Conservation (phyloP, 2,113 vertebrate genomes). For the Ciconia boyciana region DNA sequence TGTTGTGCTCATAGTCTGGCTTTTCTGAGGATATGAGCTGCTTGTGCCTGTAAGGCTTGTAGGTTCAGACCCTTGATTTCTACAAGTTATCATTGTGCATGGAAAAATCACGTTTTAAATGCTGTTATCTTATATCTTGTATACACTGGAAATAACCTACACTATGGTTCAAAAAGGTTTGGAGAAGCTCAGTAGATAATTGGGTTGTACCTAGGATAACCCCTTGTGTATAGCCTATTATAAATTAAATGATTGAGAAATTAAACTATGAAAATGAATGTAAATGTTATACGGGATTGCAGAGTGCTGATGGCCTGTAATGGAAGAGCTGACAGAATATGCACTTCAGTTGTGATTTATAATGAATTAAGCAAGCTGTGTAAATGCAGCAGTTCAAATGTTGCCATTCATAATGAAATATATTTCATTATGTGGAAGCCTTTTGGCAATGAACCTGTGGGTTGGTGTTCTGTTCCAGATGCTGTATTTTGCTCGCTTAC, state of each 20-base stretch:
- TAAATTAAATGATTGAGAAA: constrained; percentile 18
- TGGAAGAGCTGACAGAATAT: constrained; percentile 3
- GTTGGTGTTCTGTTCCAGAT: neutral
- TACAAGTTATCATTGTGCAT: neutral
- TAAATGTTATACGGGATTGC: neutral
- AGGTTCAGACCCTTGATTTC: neutral
- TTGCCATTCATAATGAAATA: neutral
- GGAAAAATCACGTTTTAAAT: neutral
- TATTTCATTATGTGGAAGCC: neutral
- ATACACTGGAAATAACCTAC: neutral
- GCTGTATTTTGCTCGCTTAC: rapidly evolving
- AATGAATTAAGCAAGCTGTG: neutral
- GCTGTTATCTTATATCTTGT: neutral
- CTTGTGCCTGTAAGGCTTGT: neutral
- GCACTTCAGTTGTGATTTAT: neutral
- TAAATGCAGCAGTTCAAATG: neutral
- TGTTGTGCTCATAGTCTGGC: neutral
- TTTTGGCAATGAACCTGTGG: neutral
- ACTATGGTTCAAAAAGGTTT: neutral
- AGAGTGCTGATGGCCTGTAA: neutral
- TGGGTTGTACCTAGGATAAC: neutral
- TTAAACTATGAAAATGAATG: neutral
- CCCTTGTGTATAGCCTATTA: neutral
- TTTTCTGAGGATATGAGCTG: neutral
- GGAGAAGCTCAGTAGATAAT: neutral